Evolutionary conservation across 2,888 invertebrate genomes (phyloP).

Genomic region (Falcaria lacertinaria): DNA sequence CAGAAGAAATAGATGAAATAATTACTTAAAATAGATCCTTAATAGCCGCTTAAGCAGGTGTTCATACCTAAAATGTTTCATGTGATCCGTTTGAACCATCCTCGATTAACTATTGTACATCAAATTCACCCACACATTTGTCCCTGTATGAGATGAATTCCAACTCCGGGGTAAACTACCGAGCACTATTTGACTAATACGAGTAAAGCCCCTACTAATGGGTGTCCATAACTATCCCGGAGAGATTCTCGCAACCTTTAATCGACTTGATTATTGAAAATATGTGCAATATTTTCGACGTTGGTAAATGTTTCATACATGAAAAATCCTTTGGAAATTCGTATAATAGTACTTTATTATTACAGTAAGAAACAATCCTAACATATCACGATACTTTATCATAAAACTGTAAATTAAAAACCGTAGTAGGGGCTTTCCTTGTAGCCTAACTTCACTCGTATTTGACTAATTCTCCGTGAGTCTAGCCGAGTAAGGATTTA

Average conservation of each 20-base stretch:
- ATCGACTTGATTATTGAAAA: too few relatives aligned
- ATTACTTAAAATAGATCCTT: too few relatives aligned
- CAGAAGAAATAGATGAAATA: too few relatives aligned
- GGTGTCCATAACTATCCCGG: background rate
- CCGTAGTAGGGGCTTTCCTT: slow-evolving; percentile 13
- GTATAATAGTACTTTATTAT: too few relatives aligned
- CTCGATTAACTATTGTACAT: background rate
- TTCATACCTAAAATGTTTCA: background rate
- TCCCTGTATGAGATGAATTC: slow-evolving; percentile 12
- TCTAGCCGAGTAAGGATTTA: slow-evolving; percentile 2
- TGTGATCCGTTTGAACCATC: background rate
- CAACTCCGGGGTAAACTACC: slow-evolving; percentile 22
- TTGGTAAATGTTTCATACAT: too few relatives aligned
- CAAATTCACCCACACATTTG: slow-evolving; percentile 17
- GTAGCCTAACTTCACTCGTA: slow-evolving; percentile 28
- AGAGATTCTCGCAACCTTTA: too few relatives aligned
- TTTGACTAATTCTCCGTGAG: slow-evolving; percentile 38
- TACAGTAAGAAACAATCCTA: too few relatives aligned
- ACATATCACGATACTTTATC: too few relatives aligned
- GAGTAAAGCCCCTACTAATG: slow-evolving; percentile 17
- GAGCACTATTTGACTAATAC: slow-evolving; percentile 27
- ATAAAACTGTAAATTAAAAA: slow-evolving; percentile 2
- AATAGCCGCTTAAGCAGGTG: too few relatives aligned
- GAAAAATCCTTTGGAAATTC: too few relatives aligned
- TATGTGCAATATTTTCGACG: too few relatives aligned